Percentiles rank a stretch among this genome's conserved stretches.
phyloP scores from a whole-genome alignment of 2,797 vertebrate species.

The Carcharodon carcharias region DNA sequence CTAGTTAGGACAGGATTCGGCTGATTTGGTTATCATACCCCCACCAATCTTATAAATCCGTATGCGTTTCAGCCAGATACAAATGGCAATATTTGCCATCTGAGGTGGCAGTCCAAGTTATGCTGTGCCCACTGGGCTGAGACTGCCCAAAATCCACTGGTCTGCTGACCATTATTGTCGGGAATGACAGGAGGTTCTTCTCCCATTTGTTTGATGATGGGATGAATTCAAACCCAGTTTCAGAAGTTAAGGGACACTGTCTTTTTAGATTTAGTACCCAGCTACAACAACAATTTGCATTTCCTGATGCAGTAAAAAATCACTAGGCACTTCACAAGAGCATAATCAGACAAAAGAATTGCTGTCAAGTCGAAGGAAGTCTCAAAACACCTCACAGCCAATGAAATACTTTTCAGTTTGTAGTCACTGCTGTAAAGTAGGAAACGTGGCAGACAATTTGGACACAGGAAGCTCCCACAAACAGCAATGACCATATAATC shows the following conservation, averaged over 20 bases:
- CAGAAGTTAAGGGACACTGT: neutral
- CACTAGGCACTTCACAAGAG: neutral
- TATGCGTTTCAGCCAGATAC: neutral
- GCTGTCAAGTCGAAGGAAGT: neutral
- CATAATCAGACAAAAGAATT: neutral
- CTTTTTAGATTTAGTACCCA: neutral
- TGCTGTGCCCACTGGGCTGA: neutral
- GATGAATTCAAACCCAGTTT: neutral
- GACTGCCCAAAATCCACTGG: neutral
- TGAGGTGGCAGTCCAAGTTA: neutral
- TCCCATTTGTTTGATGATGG: neutral
- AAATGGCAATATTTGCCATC: neutral
- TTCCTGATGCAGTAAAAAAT: neutral
- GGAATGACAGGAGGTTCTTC: neutral
- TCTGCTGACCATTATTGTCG: neutral
- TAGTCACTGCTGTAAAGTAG: neutral
- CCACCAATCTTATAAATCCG: neutral
- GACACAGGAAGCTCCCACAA: too few relatives aligned
- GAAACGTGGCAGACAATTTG: neutral
- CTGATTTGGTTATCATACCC: too few relatives aligned
- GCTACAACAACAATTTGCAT: neutral
- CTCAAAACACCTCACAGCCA: neutral
- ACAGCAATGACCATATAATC: neutral
- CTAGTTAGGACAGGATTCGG: too few relatives aligned
- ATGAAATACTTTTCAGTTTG: neutral